Evolutionary conservation across 2,113 vertebrate genomes (phyloP).

Genomic region (Megaceryle torquata): DNA sequence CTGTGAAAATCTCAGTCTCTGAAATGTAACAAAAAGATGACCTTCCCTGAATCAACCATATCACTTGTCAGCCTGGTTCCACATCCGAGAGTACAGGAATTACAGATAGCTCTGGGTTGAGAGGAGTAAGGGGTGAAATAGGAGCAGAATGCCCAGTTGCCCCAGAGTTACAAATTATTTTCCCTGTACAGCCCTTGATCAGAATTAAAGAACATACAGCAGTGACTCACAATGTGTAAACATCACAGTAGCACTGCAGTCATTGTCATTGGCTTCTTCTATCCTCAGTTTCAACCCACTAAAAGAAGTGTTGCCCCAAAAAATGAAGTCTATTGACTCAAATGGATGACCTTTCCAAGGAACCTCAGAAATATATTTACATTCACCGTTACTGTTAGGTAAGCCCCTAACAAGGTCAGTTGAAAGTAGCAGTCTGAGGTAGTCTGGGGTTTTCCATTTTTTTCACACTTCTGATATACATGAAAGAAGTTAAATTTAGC

Average conservation of each 20-base stretch:
- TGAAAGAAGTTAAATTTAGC: neutral
- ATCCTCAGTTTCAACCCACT: neutral
- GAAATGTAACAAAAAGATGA: constrained; percentile 13
- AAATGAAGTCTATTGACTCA: neutral
- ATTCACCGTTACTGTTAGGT: neutral
- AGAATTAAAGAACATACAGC: neutral
- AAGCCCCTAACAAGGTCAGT: neutral
- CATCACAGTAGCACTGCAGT: neutral
- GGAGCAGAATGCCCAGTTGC: neutral
- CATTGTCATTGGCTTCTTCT: neutral
- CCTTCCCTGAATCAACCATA: neutral
- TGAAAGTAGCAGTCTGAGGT: neutral
- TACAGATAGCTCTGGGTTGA: neutral
- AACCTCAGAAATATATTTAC: neutral
- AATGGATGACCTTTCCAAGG: neutral
- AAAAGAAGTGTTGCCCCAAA: neutral
- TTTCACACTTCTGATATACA: neutral
- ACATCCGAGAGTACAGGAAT: neutral
- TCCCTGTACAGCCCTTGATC: neutral
- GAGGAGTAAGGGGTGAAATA: neutral
- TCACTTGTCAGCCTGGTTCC: neutral
- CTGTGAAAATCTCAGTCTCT: constrained; percentile 68
- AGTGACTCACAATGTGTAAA: neutral
- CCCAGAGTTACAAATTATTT: neutral
- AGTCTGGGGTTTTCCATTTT: neutral